Evolutionary conservation across 2,113 vertebrate species (phyloP), one percentile per base, ranked within the genome.

Genomic region (Callipepla californica): DNA sequence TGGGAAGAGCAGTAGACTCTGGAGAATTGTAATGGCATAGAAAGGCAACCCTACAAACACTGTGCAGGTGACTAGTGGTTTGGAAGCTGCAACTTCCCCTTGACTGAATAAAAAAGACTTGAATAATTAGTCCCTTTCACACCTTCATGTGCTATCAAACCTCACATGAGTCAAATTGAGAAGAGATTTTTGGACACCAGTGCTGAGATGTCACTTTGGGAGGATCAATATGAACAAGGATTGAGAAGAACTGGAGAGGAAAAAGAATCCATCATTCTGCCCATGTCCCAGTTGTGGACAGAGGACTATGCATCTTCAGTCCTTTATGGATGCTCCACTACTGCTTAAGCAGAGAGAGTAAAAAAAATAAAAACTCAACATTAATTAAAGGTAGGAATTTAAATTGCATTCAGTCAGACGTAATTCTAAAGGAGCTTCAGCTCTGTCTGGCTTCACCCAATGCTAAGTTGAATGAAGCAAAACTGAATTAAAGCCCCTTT

Each of bases 401-500:
- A 90, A 91, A 83, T 80, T 70, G 8, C 32, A 22, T 23, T 80
- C 55, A 42, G 57, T 17, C 48, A 36, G 65, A 80, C 11, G 12
- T 32, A 67, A 78, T 21, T 67, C 66, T 84, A 53, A 92, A 88
- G 40, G 48, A 90, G 8, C 47, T 20, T 53, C 72, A 95, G 77
- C 22, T 82, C 81, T 50, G 45, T 74, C 22, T 65, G 50, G 23
- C 36, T 83, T 74, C 42, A 36, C 6, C 68, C 75, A 6, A 7
- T 28, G 70, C 73, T 87, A 74, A 88, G 85, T 73, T 94, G 92
- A 93, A 90, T 68, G 83, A 89, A 89, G 21, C 30, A 79, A 90
- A 95, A 95, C 80, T 90, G 94, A 90, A 87, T 96, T 93, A 96
- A 94, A 93, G 62, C 36, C 22, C 9, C 86, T 93, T 81, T 94